These are phyloP conservation scores for Sternarchorhynchus goeldii DNA, from an alignment of 2,797 vertebrate genomes.

Conservation along the genomic window DNA sequence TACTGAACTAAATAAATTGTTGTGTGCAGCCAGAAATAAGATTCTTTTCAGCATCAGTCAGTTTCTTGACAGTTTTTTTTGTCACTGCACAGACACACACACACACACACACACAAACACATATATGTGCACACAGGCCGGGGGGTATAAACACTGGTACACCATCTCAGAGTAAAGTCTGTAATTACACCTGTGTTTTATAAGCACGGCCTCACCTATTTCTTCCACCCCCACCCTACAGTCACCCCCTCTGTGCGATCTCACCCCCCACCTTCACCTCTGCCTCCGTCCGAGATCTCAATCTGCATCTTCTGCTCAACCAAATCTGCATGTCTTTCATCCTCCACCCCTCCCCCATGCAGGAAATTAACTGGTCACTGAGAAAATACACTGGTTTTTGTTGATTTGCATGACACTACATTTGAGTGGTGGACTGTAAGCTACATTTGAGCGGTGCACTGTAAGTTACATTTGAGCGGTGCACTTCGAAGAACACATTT, in stretches of 20 bases:
- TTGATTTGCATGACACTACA: neutral
- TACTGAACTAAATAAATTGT: neutral
- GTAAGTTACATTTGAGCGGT: neutral
- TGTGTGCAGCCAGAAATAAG: neutral
- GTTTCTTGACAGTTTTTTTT: neutral
- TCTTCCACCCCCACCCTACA: constrained; percentile 39
- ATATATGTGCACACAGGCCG: constrained; percentile 57
- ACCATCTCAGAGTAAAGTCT: constrained; percentile 61
- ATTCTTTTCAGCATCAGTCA: neutral
- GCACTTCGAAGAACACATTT: too few species aligned
- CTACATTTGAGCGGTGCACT: neutral
- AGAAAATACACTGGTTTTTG: constrained; percentile 4
- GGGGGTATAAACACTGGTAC: constrained; percentile 65
- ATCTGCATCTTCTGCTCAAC: constrained; percentile 40
- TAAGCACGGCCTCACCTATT: constrained; percentile 56
- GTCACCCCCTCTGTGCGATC: constrained; percentile 39
- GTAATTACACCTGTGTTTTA: constrained; percentile 69
- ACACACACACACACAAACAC: constrained; percentile 25
- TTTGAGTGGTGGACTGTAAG: too few species aligned
- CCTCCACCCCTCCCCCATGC: constrained; percentile 10
- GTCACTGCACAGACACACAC: constrained; percentile 25
- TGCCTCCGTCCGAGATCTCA: constrained; percentile 28
- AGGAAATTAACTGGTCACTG: neutral
- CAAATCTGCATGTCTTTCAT: constrained; percentile 43
- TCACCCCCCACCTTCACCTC: constrained; percentile 39